A percentile compares a stretch with the other conserved stretches of the same genome.
Evolutionary conservation across 2,113 vertebrate genomes (phyloP).

Genomic region (Coregonus clupeaformis): DNA sequence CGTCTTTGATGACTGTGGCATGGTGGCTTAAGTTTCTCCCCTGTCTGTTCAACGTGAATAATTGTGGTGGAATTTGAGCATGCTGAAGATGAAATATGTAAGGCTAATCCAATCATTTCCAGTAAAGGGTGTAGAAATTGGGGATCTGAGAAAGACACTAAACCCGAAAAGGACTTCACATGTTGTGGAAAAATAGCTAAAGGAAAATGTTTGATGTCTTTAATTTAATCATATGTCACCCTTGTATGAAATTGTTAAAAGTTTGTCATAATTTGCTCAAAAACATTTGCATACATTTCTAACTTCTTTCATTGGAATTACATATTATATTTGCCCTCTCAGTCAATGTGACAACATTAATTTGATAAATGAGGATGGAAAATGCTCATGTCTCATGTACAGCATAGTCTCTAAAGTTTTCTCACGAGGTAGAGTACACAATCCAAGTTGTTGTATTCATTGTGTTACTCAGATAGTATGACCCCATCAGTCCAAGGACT

Average conservation of each 20-base stretch:
- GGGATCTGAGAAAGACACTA: conserved; percentile 42
- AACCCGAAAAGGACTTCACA: conserved; percentile 39
- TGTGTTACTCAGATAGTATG: too few relatives aligned
- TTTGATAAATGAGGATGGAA: conserved; percentile 14
- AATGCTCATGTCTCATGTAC: too few relatives aligned
- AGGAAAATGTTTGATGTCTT: conserved; percentile 21
- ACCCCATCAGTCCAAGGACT: too few relatives aligned
- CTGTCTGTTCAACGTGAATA: conserved; percentile 63
- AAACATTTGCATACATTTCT: neutral
- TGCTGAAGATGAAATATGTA: conserved; percentile 61
- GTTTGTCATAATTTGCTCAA: neutral
- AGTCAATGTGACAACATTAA: conserved; percentile 22
- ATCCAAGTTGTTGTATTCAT: too few relatives aligned
- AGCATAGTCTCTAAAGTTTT: too few relatives aligned
- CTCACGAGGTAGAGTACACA: too few relatives aligned
- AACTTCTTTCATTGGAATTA: conserved; percentile 19
- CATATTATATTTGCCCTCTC: conserved; percentile 31
- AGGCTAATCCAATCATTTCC: conserved; percentile 66
- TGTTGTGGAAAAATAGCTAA: conserved; percentile 27
- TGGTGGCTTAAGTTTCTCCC: conserved; percentile 54
- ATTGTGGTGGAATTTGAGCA: conserved; percentile 64
- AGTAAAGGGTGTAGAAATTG: conserved; percentile 49
- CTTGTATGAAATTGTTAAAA: neutral
- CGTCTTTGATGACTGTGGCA: conserved; percentile 42
- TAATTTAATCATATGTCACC: neutral